A percentile compares a stretch with the other conserved stretches of the same genome.
Evolutionary conservation across 2,888 invertebrate species (phyloP).

Genomic region (Agrypnus murinus): DNA sequence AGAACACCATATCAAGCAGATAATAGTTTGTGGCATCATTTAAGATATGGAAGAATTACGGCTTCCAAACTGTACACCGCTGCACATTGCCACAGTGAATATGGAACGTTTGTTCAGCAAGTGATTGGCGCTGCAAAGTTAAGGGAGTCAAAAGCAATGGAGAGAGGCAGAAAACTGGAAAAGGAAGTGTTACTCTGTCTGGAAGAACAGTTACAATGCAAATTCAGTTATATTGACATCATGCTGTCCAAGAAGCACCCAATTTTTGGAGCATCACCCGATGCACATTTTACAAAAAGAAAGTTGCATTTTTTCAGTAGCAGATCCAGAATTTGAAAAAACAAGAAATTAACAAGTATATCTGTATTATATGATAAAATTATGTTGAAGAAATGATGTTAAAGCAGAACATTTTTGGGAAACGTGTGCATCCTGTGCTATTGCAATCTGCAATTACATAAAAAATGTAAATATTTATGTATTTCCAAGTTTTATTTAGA

Average conservation of each 20-base stretch:
- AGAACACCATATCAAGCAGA: conserved; percentile 17
- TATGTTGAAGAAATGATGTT: too few species aligned
- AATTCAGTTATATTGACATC: conserved; percentile 30
- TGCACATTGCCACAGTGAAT: conserved; percentile 36
- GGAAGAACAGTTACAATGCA: conserved; percentile 1
- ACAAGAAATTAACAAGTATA: neutral
- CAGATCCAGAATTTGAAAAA: neutral
- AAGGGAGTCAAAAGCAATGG: conserved; percentile 24
- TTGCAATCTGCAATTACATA: neutral
- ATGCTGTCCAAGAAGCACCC: conserved; percentile 20
- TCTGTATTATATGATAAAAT: neutral
- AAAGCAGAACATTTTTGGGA: neutral
- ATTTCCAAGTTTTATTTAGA: neutral
- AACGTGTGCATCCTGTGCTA: neutral
- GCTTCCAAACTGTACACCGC: conserved; percentile 50
- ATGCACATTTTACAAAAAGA: neutral
- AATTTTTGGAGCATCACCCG: conserved; percentile 53
- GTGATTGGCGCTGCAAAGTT: conserved; percentile 22
- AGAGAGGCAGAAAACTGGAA: conserved; percentile 25
- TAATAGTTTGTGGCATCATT: conserved; percentile 47
- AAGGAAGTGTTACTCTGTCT: conserved; percentile 1
- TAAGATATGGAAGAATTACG: conserved; percentile 53
- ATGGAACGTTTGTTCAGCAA: conserved; percentile 12
- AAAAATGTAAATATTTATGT: neutral
- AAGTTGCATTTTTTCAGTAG: neutral